Percentiles rank a stretch among this genome's conserved stretches.
Conservation (phyloP, 2,113 vertebrate species). For the Hemicordylus capensis region DNA sequence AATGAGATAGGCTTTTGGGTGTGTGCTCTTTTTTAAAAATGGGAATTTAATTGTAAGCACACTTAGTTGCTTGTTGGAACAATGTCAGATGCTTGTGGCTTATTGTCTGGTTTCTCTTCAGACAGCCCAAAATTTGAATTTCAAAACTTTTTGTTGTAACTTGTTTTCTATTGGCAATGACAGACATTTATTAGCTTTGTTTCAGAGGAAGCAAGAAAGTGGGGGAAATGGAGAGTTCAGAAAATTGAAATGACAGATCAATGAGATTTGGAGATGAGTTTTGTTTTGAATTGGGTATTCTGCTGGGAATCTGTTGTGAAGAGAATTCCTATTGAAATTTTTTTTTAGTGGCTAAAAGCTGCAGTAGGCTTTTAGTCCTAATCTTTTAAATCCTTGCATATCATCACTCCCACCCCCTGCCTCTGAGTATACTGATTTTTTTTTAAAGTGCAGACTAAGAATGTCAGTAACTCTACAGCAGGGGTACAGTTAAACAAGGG, state of each 20-base stretch:
- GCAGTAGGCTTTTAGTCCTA: background rate
- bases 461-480: background rate
- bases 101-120: slow-evolving; percentile 4
- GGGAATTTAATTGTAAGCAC: background rate
- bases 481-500: too few relatives aligned
- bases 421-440: background rate
- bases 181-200: background rate
- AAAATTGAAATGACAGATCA: background rate
- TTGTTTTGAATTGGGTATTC: background rate
- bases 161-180: slow-evolving; percentile 13
- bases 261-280: background rate
- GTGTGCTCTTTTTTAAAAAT: background rate
- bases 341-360: background rate
- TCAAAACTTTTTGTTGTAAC: background rate
- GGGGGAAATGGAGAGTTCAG: background rate
- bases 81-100: background rate
- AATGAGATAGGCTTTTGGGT: background rate
- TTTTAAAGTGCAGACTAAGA: background rate
- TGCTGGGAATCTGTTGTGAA: accelerated
- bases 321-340: background rate
- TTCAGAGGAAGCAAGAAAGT: background rate
- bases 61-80: background rate
- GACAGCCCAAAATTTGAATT: background rate
- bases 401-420: too few relatives aligned
- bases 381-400: accelerated